Evolutionary conservation across 2,113 vertebrate genomes (phyloP), one percentile per base, ranked within the genome.

Genomic region (Prochilodus magdalenae): DNA sequence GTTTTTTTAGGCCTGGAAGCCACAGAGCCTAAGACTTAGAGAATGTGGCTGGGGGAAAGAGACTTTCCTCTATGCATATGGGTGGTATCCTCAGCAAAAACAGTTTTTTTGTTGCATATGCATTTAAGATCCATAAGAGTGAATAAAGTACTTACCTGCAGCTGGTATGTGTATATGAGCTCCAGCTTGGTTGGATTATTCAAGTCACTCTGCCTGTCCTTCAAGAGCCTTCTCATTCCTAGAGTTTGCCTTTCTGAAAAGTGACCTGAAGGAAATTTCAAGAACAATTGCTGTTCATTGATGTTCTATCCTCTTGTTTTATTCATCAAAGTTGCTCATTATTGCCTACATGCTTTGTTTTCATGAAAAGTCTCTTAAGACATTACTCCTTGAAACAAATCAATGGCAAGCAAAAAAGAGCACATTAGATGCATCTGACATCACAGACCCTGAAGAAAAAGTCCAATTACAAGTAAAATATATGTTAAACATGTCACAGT

Each of bases 311-410:
- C 5, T 30, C 33, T 12, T 72, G 36, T 51, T 73, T 73, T n/a
- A 47, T 33, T 22, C 44, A 49, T 49, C 27, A 36, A 14, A 74
- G 60, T 66, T 81, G 53, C 15, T 74, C 1, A 29, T 5, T 30
- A 59, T 57, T 62, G 49, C 53, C 22, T 22, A 22, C 59, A 73
- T 62, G 57, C 22, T 66, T 49, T 82, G n/a, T 75, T 76, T 82
- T 30, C 73, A 69, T 65, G 40, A 67, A 78, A 81, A 59, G 59
- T 30, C 8, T 65, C 49, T 33, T 65, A 49, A 73, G 30, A 40
- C 60, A 57, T 74, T 30, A 22, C 20, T 63, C n/a, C 18, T 24
- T 55, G n/a, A 6, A 18, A 74, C 27, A 66, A 66, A 75, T 74
- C 60, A 13, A 66, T 67, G 24, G 29, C 15, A 81, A 63, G 15